These are phyloP conservation scores for Anastrepha obliqua DNA, from an alignment of 1,140 invertebrate species.

Conservation along the genomic window DNA sequence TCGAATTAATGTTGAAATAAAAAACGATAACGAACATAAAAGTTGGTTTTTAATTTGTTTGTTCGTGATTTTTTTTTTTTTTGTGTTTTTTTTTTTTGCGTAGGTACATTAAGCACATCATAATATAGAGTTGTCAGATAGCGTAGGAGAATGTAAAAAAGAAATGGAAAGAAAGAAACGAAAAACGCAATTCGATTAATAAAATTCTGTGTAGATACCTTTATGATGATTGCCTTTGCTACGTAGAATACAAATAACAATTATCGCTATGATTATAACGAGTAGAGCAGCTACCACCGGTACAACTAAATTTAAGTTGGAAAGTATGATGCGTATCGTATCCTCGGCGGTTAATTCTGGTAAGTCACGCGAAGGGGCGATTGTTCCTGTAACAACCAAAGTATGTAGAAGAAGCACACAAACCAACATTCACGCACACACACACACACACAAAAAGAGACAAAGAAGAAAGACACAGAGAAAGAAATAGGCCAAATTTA, in stretches of 20 bases:
- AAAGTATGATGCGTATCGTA: slow-evolving; percentile 87
- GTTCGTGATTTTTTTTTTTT: neutral
- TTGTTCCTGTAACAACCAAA: slow-evolving; percentile 88
- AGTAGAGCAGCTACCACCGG: slow-evolving; percentile 93
- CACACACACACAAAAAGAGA: slow-evolving; percentile 12
- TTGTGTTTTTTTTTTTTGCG: slow-evolving; percentile 13
- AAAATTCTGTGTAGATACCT: slow-evolving; percentile 78
- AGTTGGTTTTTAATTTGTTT: slow-evolving; percentile 40
- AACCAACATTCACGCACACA: slow-evolving; percentile 20
- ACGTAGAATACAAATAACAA: slow-evolving; percentile 91
- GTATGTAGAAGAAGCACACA: slow-evolving; percentile 54
- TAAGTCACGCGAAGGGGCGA: slow-evolving; percentile 91
- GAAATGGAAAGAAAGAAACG: slow-evolving; percentile 65
- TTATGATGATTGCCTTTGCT: slow-evolving; percentile 87
- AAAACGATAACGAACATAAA: slow-evolving; percentile 28
- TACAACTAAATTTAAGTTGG: slow-evolving; percentile 94
- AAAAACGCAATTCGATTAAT: slow-evolving; percentile 64
- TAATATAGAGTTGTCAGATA: slow-evolving; percentile 55
- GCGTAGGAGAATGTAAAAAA: slow-evolving; percentile 63
- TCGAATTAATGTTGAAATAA: slow-evolving; percentile 31
- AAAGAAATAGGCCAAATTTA: slow-evolving; percentile 45
- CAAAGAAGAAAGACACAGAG: slow-evolving; percentile 42
- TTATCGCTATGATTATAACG: slow-evolving; percentile 92
- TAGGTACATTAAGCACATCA: slow-evolving; percentile 30
- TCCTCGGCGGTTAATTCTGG: slow-evolving; percentile 85